phyloP scores from a whole-genome alignment of 2,797 vertebrate species.

The Sebastolobus alascanus region DNA sequence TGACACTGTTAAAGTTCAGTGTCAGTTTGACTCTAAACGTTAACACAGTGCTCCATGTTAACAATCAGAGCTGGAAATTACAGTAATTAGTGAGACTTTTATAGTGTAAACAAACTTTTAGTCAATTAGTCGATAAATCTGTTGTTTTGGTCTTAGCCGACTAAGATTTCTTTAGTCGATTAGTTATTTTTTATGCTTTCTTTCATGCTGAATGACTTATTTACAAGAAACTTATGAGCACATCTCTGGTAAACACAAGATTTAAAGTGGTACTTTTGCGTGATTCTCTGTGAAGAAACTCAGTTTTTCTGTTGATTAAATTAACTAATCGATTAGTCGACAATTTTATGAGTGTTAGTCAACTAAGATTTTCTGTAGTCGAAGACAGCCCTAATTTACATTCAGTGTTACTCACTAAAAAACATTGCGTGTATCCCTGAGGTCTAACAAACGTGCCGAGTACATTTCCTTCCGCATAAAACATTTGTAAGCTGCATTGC shows the following conservation, averaged over 20 bases:
- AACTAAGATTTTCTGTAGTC: background rate
- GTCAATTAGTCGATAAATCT: background rate
- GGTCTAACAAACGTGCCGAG: background rate
- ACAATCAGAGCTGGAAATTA: background rate
- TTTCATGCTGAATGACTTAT: too few relatives aligned
- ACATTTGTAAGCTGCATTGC: background rate
- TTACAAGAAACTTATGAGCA: too few relatives aligned
- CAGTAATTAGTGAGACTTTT: background rate
- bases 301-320: too few relatives aligned
- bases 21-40: background rate
- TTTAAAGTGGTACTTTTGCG: too few relatives aligned
- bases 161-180: too few relatives aligned
- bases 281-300: too few relatives aligned
- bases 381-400: background rate
- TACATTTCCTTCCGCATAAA: background rate
- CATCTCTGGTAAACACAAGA: too few relatives aligned
- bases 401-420: background rate
- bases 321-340: too few relatives aligned
- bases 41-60: background rate
- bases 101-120: background rate
- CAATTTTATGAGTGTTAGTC: background rate
- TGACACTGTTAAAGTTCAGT: background rate
- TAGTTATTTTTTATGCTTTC: too few relatives aligned
- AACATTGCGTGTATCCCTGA: background rate
- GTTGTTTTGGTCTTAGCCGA: too few relatives aligned